Conservation (phyloP, 1,140 invertebrate species). For the Vanessa tameamea region DNA sequence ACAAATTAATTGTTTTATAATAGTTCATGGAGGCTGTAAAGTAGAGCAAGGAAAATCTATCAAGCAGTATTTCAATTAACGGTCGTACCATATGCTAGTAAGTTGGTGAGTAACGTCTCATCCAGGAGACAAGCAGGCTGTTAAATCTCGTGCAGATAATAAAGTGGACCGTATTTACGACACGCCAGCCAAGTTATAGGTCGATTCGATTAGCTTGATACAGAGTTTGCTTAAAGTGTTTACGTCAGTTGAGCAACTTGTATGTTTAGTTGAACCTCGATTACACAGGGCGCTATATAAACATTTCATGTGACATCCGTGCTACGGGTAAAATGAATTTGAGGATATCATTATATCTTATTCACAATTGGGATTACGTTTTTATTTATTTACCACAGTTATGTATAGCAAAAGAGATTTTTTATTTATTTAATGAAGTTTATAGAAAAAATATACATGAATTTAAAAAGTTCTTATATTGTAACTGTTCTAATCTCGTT, state of each 20-base stretch:
- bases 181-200: conserved; percentile 63
- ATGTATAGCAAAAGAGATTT: too few species aligned
- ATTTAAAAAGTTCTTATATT: background rate
- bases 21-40: background rate
- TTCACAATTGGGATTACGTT: background rate
- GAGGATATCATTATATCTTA: conserved; percentile 10
- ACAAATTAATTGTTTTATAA: background rate
- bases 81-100: conserved; percentile 48
- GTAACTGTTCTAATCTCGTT: background rate
- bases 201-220: conserved; percentile 71
- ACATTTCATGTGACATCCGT: conserved; percentile 27
- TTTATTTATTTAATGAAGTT: background rate
- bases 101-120: conserved; percentile 55
- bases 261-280: conserved; percentile 48
- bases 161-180: conserved; percentile 71
- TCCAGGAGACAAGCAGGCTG: conserved; percentile 43
- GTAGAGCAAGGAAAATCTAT: conserved; percentile 34
- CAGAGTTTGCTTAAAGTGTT: conserved; percentile 64
- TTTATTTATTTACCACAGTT: too few species aligned
- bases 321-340: conserved; percentile 19
- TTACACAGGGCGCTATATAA: conserved; percentile 32
- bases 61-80: conserved; percentile 60
- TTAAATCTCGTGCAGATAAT: conserved; percentile 70
- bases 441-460: background rate
- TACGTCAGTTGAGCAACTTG: conserved; percentile 58